Evolutionary conservation across 2,113 vertebrate species (phyloP).

Genomic region (Paraplagusia blochii): DNA sequence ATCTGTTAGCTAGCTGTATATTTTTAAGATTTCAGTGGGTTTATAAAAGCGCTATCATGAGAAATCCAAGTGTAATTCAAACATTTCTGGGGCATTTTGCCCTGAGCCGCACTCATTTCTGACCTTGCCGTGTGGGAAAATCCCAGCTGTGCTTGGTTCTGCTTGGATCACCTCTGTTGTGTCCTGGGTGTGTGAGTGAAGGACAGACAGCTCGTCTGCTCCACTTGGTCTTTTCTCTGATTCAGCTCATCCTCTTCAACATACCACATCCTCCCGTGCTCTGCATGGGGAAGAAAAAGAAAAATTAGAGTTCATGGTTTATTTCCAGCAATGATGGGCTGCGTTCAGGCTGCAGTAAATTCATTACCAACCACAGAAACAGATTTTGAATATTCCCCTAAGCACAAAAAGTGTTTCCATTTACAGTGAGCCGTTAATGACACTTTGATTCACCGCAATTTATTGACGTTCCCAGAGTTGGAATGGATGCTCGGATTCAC

Average conservation of each 20-base stretch:
- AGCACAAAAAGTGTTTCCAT: constrained; percentile 7
- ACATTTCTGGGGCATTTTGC: too few relatives aligned
- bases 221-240: constrained; percentile 52
- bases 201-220: constrained; percentile 22
- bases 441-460: not conserved
- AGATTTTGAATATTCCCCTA: constrained; percentile 11
- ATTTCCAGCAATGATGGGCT: constrained; percentile 47
- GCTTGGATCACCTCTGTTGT: constrained; percentile 14
- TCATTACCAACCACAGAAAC: constrained; percentile 35
- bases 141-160: constrained; percentile 36
- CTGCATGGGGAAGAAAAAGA: constrained; percentile 36
- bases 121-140: constrained; percentile 11
- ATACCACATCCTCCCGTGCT: constrained; percentile 60
- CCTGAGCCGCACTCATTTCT: not conserved
- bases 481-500: constrained; percentile 1
- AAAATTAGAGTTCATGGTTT: constrained; percentile 57
- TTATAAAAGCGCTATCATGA: too few relatives aligned
- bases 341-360: constrained; percentile 41
- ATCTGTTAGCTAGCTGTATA: too few relatives aligned
- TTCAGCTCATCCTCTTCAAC: constrained; percentile 45
- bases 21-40: too few relatives aligned
- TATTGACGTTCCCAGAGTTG: not conserved
- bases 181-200: constrained; percentile 10
- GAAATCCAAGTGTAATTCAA: too few relatives aligned
- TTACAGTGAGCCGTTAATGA: constrained; percentile 3